A percentile compares a stretch with the other conserved stretches of the same genome.
Evolutionary conservation across 2,888 invertebrate genomes (phyloP).

Genomic region (Digitonthophagus gazella): DNA sequence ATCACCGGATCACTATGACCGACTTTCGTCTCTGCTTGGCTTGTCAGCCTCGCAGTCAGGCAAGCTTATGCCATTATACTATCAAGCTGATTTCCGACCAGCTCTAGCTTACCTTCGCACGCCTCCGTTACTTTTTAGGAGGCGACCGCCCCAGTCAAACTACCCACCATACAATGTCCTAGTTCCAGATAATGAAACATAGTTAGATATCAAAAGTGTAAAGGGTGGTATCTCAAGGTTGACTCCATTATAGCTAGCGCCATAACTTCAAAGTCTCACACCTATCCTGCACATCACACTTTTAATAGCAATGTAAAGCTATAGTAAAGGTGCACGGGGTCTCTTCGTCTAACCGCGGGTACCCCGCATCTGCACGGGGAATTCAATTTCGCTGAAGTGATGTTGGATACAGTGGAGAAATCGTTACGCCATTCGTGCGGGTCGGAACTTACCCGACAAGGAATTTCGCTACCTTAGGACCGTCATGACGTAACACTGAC

Average conservation of each 20-base stretch:
- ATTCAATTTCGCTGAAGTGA: constrained; percentile 31
- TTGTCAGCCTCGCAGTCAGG: constrained; percentile 22
- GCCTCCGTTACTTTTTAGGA: constrained; percentile 34
- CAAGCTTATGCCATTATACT: constrained; percentile 19
- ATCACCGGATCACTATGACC: constrained; percentile 34
- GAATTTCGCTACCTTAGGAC: constrained; percentile 38
- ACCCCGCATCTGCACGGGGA: constrained; percentile 32
- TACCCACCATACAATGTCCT: constrained; percentile 32
- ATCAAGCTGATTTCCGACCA: too few relatives aligned
- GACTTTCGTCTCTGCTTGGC: constrained; percentile 32
- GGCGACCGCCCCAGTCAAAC: constrained; percentile 35
- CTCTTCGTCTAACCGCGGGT: constrained; percentile 32
- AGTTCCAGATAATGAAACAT: too few relatives aligned
- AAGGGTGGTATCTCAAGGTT: neutral
- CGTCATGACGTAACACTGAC: too few relatives aligned
- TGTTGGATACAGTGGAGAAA: constrained; percentile 29
- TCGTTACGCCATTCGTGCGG: constrained; percentile 38
- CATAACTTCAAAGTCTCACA: neutral
- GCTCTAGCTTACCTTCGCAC: too few relatives aligned
- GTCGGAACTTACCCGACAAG: constrained; percentile 38
- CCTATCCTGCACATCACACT: neutral
- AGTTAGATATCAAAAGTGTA: neutral
- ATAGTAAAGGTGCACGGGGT: constrained; percentile 35
- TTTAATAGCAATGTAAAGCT: constrained; percentile 30
- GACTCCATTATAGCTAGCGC: too few relatives aligned